Base-by-base conservation (phyloP, 2,888 invertebrate species). In the Zele albiditarsus region DNA sequence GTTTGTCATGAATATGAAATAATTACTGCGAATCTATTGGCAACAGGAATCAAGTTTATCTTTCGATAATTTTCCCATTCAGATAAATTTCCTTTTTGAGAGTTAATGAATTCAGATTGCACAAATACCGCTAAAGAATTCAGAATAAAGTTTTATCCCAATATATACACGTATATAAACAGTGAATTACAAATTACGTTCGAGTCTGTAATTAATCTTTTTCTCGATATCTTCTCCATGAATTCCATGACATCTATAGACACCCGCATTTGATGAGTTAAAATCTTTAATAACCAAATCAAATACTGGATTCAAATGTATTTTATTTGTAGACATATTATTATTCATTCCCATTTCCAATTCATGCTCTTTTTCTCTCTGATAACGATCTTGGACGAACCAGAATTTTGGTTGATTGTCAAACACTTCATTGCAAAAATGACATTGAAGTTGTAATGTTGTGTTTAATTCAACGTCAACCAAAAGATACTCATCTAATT, bases 41-140 rank as follows among this genome's bases (percentile, higher is more conserved):
- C 92, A 46, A 92, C 84, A 0, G 91, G 89, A 42, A 83, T 78
- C 67, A 92, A 87, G 81, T 90, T 89, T 16, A 87, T 86, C 74
- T 90, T 87, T 72, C 90, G 89, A 81, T 92, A 92, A 76, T 89
- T 88, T 72, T 87, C 84, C 92, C 92, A 93, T 60, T 90, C 88
- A 0, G 88, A 87, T 42, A 91, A 77, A 80, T 91, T 90, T 69
- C 92, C 92, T 68, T 81, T 88, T 81, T 89, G 90, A 3, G 76
- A 12, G 20, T 65, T 71, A 2, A 76, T 74, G 3, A 74, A 70
- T 6, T 74, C 73, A 2, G 68, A 75, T 27, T 80, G 79, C 69
- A 84, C 84, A 58, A 83, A 82, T 77, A 85, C 82, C 8, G 84
- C 83, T 85, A 25, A 16, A 77, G 33, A 67, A 57, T 46, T 73